Evolutionary conservation across 2,113 vertebrate species (phyloP).

Genomic region (Plotosus lineatus): DNA sequence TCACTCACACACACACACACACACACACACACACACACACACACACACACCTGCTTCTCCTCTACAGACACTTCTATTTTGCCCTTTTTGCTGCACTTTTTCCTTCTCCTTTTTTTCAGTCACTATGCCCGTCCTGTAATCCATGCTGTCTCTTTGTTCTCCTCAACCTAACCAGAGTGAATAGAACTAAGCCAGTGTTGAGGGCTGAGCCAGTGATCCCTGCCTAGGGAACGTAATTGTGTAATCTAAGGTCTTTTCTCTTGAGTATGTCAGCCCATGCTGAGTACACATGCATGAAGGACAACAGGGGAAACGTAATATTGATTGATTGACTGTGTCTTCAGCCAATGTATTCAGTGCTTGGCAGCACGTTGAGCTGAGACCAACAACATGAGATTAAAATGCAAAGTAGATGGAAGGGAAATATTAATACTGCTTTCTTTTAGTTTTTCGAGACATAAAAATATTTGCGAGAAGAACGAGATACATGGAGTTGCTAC

Average conservation of each 20-base stretch:
- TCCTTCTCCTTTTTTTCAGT: not conserved
- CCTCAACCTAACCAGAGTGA: conserved; percentile 30
- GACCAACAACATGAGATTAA: conserved; percentile 68
- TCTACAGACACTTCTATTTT: conserved; percentile 1
- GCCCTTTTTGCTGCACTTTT: not conserved
- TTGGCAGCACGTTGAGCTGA: conserved; percentile 56
- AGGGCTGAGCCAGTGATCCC: conserved; percentile 48
- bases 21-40: not conserved
- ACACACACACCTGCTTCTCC: not conserved
- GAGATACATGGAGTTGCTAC: conserved; percentile 48
- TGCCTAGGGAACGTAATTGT: conserved; percentile 55
- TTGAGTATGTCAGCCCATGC: conserved; percentile 21
- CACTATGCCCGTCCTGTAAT: conserved; percentile 1
- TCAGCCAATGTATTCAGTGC: conserved; percentile 54
- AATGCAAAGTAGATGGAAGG: conserved; percentile 62
- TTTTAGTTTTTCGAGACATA: conserved; percentile 57
- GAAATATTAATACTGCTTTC: conserved; percentile 56
- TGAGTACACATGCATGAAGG: conserved; percentile 64
- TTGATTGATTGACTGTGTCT: conserved; percentile 72
- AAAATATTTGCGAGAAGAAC: conserved; percentile 58
- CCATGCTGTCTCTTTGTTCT: conserved; percentile 4
- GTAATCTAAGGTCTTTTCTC: conserved; percentile 54
- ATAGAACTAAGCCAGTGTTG: conserved; percentile 45
- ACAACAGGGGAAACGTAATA: conserved; percentile 69
- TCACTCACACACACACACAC: conserved; percentile 13